These are phyloP conservation scores for Metalampra italica DNA, from an alignment of 2,888 invertebrate species.

Conservation along the genomic window DNA sequence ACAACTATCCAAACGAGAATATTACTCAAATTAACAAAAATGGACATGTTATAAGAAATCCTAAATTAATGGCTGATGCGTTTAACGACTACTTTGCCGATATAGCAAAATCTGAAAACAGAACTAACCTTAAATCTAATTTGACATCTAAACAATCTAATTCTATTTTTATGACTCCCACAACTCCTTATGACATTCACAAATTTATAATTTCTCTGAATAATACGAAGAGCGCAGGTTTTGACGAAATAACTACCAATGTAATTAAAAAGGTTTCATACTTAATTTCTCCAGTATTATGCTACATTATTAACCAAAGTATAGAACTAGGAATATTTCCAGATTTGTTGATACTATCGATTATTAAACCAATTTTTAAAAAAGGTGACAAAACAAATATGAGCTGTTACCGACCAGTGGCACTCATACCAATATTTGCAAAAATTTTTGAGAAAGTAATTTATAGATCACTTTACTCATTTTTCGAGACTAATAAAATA, in stretches of 20 bases:
- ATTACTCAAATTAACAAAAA: neutral
- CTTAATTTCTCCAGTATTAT: neutral
- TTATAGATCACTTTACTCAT: neutral
- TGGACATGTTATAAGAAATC: neutral
- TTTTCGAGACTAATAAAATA: constrained; percentile 1
- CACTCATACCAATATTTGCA: neutral
- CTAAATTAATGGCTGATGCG: neutral
- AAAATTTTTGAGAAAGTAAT: constrained; percentile 5
- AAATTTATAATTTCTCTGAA: neutral
- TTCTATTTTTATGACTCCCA: neutral
- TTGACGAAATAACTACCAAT: constrained; percentile 3
- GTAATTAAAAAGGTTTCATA: neutral
- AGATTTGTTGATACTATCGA: neutral
- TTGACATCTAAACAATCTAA: neutral
- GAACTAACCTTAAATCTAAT: neutral
- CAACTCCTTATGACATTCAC: neutral
- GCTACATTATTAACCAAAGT: constrained; percentile 1
- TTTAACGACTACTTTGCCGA: neutral
- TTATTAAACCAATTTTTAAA: constrained; percentile 3
- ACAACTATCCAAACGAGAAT: neutral
- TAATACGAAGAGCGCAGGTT: constrained; percentile 1
- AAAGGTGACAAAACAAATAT: neutral
- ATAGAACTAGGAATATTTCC: constrained; percentile 1
- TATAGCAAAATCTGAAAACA: neutral
- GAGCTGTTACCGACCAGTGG: neutral